Evolutionary conservation across 2,797 vertebrate species (phyloP).

Genomic region (Myotis pilosus): DNA sequence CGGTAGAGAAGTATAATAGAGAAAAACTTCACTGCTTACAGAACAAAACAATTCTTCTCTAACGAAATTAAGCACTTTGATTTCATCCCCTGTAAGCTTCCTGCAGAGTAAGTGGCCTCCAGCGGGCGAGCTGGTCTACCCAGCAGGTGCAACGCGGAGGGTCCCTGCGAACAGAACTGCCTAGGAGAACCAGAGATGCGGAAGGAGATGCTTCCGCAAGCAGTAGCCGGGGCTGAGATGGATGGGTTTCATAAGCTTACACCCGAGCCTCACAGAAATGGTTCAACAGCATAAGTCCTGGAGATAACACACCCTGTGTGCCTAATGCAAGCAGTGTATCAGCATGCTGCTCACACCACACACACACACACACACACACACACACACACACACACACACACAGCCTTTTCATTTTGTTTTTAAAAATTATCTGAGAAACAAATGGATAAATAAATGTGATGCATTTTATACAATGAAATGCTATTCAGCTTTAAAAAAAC

Average conservation of each 20-base stretch:
- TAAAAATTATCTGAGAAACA: background rate
- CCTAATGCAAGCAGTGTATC: background rate
- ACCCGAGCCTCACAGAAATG: rapidly evolving
- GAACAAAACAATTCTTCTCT: slow-evolving; percentile 44
- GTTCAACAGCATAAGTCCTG: rapidly evolving
- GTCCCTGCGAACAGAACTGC: background rate
- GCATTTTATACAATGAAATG: background rate
- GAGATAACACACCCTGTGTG: background rate
- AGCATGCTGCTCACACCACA: background rate
- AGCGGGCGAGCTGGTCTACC: background rate
- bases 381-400: no score
- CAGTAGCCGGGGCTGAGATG: background rate
- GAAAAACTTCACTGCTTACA: slow-evolving; percentile 61
- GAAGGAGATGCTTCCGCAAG: background rate
- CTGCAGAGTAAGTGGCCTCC: background rate
- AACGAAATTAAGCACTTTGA: slow-evolving; percentile 76
- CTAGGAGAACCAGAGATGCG: background rate
- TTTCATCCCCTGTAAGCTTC: slow-evolving; percentile 51
- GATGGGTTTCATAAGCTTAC: background rate
- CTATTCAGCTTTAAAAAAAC: background rate
- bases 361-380: background rate
- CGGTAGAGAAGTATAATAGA: slow-evolving; percentile 76
- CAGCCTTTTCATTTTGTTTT: background rate
- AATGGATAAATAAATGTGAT: background rate
- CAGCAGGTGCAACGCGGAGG: background rate